Evolutionary conservation across 2,888 invertebrate species (phyloP), one percentile per base, ranked within the genome.

Genomic region (Gari tellinella): DNA sequence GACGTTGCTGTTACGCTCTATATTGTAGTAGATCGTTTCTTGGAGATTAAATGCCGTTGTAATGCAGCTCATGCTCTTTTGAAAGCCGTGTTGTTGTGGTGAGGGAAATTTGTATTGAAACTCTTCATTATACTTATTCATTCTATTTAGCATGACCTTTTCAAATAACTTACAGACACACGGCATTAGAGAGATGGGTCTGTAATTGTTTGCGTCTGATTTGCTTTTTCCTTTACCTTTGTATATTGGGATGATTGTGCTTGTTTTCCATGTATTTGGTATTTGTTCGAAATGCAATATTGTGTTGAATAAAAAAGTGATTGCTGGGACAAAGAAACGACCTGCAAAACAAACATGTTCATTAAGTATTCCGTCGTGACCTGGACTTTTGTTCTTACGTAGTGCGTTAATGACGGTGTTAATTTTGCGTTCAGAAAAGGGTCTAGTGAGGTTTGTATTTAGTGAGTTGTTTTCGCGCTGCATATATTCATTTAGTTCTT

Each of bases 151-250:
- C 14, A 51, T 25, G 5, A 51, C 1, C 17, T 61, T 61, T 51
- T 61, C 51, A 41, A 52, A 55, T 21, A 63, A 1, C n/a, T 55
- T 55, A 46, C 43, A 49, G 14, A 63, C 17, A 25, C 55, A 64
- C 8, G n/a, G 23, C 12, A 64, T 26, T 26, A 25, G 15, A 37
- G n/a, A 21, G 1, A 60, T 21, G 4, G 49, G 60, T 15, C 60
- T 12, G 40, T 38, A 60, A 17, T 38, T 60, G 14, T n/a, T 37
- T 25, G 60, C 38, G 19, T 49, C 58, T 14, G 21, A 21, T 38
- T 49, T 60, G 40, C 19, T 7, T 40, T 60, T 60, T 14, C 60
- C 48, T 14, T 60, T 31, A 19, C 48, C 60, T 60, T 60, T 60
- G 19, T 60, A 60, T 2, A 60, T 21, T n/a, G 60, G 49, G 1